A percentile compares a stretch with the other conserved stretches of the same genome.
Conservation (phyloP, 2,113 vertebrate species). For the Pterocles burchelli region DNA sequence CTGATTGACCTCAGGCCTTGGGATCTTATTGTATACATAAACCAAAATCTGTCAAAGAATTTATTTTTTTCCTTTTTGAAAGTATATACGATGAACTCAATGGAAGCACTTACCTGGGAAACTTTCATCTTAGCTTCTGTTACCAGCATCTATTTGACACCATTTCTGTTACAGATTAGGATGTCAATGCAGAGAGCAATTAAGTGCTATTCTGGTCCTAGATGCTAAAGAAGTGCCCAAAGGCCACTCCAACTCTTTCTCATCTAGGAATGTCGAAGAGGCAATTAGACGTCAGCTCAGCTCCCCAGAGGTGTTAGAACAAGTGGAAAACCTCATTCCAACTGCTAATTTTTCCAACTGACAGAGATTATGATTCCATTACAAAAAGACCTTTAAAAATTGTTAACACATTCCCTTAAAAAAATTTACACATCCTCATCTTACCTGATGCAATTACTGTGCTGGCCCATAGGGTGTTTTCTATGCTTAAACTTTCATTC, state of each 20-base stretch:
- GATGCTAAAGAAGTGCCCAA: conserved; percentile 43
- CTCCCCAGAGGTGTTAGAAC: conserved; percentile 51
- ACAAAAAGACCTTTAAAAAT: conserved; percentile 65
- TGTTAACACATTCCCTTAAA: conserved; percentile 70
- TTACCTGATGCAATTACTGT: conserved; percentile 95
- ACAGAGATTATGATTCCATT: conserved; percentile 73
- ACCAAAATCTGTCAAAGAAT: not conserved
- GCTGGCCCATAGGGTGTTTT: conserved; percentile 97
- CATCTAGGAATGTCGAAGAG: conserved; percentile 49
- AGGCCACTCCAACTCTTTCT: conserved; percentile 48
- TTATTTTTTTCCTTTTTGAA: not conserved
- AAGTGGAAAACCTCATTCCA: conserved; percentile 55
- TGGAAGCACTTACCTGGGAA: not conserved
- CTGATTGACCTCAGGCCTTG: not conserved
- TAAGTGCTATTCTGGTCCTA: conserved; percentile 51
- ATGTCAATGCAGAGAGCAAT: conserved; percentile 64
- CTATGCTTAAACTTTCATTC: conserved; percentile 95
- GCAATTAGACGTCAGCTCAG: conserved; percentile 33
- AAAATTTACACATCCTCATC: not conserved
- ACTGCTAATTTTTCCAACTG: conserved; percentile 69
- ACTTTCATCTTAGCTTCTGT: conserved; percentile 24
- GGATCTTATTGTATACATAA: not conserved
- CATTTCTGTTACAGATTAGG: conserved; percentile 73
- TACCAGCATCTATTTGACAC: conserved; percentile 31
- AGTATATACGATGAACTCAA: not conserved